Evolutionary conservation across 2,113 vertebrate species (phyloP).

Genomic region (Tragulus kanchil): DNA sequence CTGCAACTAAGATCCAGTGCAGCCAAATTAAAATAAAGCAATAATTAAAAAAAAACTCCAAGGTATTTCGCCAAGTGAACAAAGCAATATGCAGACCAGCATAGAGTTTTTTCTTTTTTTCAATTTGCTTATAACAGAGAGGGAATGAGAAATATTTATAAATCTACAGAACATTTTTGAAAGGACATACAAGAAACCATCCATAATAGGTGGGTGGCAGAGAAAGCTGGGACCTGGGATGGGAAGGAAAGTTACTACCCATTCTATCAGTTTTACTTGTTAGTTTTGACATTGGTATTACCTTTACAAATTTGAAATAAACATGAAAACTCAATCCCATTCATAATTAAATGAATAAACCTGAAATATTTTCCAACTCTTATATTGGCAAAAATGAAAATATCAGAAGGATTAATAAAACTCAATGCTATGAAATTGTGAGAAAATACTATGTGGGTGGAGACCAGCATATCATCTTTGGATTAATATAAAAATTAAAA

Average conservation of each 20-base stretch:
- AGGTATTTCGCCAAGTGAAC: constrained; percentile 7
- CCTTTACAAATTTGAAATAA: constrained; percentile 27
- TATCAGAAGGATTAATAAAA: background rate
- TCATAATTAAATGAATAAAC: constrained; percentile 4
- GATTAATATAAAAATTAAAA: constrained; percentile 21
- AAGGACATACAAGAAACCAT: background rate
- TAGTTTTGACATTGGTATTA: background rate
- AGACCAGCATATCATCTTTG: background rate
- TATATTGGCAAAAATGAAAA: constrained; percentile 55
- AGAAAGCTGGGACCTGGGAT: background rate
- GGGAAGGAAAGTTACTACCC: background rate
- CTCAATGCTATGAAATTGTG: background rate
- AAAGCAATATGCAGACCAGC: background rate
- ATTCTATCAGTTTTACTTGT: background rate
- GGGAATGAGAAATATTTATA: background rate
- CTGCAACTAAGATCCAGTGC: too few species aligned
- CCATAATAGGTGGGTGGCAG: background rate
- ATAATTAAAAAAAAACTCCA: background rate
- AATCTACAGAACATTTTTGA: background rate
- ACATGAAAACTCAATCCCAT: background rate
- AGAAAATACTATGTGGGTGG: background rate
- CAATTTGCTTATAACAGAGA: background rate
- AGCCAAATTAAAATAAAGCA: too few species aligned
- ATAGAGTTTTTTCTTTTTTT: background rate
- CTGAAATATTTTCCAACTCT: constrained; percentile 6